Base-by-base conservation (phyloP, 2,888 invertebrate genomes). In the Melanargia galathea region DNA sequence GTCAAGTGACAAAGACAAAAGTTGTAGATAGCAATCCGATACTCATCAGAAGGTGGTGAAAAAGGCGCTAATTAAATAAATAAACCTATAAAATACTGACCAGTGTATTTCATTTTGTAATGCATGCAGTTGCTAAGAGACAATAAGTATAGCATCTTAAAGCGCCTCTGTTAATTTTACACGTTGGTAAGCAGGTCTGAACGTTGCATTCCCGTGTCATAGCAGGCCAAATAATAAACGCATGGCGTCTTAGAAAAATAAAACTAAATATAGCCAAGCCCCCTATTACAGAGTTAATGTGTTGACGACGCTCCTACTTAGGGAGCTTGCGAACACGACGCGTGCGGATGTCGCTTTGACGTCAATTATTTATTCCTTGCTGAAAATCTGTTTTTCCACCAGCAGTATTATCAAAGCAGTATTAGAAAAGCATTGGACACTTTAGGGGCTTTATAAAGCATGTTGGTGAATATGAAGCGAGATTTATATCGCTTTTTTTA, bases 201-300 rank as follows among this genome's bases (percentile, higher is more conserved):
- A 52, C 10, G 1, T 55, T 65, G 48, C 30, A 46, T 20, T 16
- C 54, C 76, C 67, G 79, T 82, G 77, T 79, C 58, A 74, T 48
- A 65, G 38, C 49, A 49, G 40, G 35, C 46, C 40, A 48, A 45
- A 51, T 62, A 60, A 63, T 60, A 70, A 75, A 78, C 81, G 79
- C 81, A 82, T 80, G 82, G 78, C 79, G 73, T 80, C 79, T 81
- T 79, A 71, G 66, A 77, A 83, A 86, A 85, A 87, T 81, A 83
- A 81, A 84, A 79, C 88, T 84, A 86, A 87, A 88, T 87, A 88
- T 87, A 90, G 77, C 81, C 78, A 90, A n/a, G 77, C 81, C 78
- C 79, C 81, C 87, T 79, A 84, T 86, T 86, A 83, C 79, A 76
- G 79, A 84, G 84, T 84, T 89, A 90, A 90, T 89, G 89, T 82